Evolutionary conservation across 2,888 invertebrate species (phyloP), one percentile per base, ranked within the genome.

Genomic region (Fissipunctia ypsillon): DNA sequence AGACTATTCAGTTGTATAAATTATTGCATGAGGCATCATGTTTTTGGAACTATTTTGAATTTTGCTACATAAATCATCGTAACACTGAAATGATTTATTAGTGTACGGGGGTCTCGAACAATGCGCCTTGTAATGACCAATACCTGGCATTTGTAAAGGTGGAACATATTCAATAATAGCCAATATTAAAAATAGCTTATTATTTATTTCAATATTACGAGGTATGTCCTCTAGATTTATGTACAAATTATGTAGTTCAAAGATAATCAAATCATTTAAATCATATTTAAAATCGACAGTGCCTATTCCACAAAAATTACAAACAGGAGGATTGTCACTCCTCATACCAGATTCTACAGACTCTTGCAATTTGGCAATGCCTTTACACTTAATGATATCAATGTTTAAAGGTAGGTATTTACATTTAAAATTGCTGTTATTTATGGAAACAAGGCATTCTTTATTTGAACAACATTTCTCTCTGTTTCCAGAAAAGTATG

Each of bases 281-380:
- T 76, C 67, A 57, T 76, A 76, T 45, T 68, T 60, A 60, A 76
- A 76, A 28, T 43, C 31, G 35, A 73, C 69, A 54, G 45, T 76
- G 50, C 76, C 76, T 65, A 69, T 65, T 72, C 54, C 64, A 69
- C 76, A 76, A 59, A 63, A 72, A 73, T 59, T 14, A 69, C 76
- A 76, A 73, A 61, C 3, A 69, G 73, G 73, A 45, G 60, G 41
- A 69, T 52, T 52, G 35, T 76, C 72, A 28, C 28, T 76, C 25
- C 35, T 76, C 68, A 76, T 64, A 56, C 75, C 61, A 67, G 63
- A 76, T 71, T 76, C 76, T 57, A 76, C 64, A 52, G 71, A 71
- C 68, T 76, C 68, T 76, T 72, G 71, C 38, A 76, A 76, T 57
- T 76, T 72, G 45, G 56, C 71, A 60, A 72, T 76, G 48, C 76